Base-by-base conservation (phyloP, 2,797 vertebrate genomes). In the Steatocranus sp. region DNA sequence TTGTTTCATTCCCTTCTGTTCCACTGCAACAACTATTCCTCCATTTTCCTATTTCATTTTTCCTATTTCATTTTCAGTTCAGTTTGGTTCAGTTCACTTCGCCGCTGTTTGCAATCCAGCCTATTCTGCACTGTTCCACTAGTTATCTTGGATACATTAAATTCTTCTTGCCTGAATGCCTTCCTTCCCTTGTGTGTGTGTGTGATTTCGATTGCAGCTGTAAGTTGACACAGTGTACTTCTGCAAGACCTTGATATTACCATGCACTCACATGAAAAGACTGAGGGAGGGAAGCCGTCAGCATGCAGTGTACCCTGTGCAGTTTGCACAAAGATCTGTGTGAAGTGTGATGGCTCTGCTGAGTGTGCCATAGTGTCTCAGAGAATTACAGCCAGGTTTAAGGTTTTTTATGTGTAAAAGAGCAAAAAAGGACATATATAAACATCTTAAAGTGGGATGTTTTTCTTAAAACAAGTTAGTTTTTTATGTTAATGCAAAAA, bases 1-100 rank as follows among this genome's bases (percentile, higher is more conserved):
- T 86, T 77, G 43, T 54, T 88, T 89, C 77, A 78, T 53, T 78
- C 70, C 36, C 20, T 17, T 83, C 38, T 78, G 82, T 87, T 89
- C 78, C 79, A 80, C 34, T 81, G 68, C 43, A 84, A 43, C 75
- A 86, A n/a, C n/a, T 76, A 50, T 38, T 43, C 18, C 20, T 5
- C 34, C 4, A 79, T 83, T 86, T 92, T 89, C 82, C 74, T 38
- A 56, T 54, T 82, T 58, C 1, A 32, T 66, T 80, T 84, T 86
- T 80, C 66, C 73, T 32, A 74, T 83, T 87, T 89, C 9, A 79
- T 68, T 56, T 63, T 70, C 9, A 38, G 48, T 79, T 85, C 32
- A 73, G 20, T 30, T 76, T 50, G 51, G 32, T 84, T 87, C 66
- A 73, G 30, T 70, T 80, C 32, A 81, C 81, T 63, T 66, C 58